These are phyloP conservation scores for Sicus ferrugineus DNA, from an alignment of 2,888 invertebrate genomes.

Conservation along the genomic window DNA sequence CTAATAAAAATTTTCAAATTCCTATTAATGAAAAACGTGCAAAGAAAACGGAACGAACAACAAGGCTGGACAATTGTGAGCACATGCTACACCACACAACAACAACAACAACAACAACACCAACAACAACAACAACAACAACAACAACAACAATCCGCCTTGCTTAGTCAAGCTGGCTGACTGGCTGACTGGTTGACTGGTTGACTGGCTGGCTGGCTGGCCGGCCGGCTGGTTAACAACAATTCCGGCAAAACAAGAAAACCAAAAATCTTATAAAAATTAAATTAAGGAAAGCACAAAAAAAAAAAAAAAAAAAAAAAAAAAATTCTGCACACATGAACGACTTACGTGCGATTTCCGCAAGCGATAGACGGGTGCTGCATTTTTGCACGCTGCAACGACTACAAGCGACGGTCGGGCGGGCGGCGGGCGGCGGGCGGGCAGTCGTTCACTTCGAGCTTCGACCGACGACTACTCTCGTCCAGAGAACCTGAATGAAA, in stretches of 20 bases:
- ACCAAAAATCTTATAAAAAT: background rate
- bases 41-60: background rate
- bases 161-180: background rate
- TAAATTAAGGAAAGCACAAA: slow-evolving; percentile 10
- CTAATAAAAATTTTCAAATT: slow-evolving; percentile 25
- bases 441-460: background rate
- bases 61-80: background rate
- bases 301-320: slow-evolving; percentile 12
- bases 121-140: slow-evolving; percentile 10
- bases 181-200: background rate
- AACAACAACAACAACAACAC: slow-evolving; percentile 4
- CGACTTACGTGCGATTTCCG: slow-evolving; percentile 31
- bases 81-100: slow-evolving; percentile 9
- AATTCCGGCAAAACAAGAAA: slow-evolving; percentile 7
- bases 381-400: background rate
- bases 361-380: slow-evolving; percentile 23
- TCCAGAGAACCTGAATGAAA: slow-evolving; percentile 15
- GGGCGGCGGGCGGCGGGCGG: background rate
- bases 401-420: background rate
- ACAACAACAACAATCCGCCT: background rate
- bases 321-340: slow-evolving; percentile 21
- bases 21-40: background rate
- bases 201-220: background rate
- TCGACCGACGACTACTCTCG: background rate
- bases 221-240: background rate